These are phyloP conservation scores for Scyliorhinus canicula DNA, from an alignment of 2,797 vertebrate species.

Conservation along the genomic window DNA sequence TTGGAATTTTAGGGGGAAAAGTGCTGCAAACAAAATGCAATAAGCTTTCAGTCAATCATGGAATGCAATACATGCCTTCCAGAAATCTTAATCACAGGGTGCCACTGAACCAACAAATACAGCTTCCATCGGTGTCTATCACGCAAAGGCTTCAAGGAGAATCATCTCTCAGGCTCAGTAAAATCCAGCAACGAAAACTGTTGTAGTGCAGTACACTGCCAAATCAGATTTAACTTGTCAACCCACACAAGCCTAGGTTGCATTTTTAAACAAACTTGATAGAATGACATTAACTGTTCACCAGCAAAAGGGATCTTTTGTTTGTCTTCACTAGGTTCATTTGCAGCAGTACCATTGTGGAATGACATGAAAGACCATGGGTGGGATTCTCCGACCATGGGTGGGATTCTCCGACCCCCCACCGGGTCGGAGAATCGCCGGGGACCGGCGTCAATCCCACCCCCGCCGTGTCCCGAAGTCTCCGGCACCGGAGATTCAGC, in stretches of 20 bases:
- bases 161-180: background rate
- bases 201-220: background rate
- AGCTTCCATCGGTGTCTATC: background rate
- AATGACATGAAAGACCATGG: background rate
- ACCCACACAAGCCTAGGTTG: background rate
- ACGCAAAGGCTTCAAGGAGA: background rate
- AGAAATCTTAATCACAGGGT: constrained; percentile 1
- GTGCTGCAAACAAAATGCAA: background rate
- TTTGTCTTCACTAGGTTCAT: background rate
- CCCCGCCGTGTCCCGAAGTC: too few species aligned
- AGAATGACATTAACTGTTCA: background rate
- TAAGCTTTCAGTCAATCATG: background rate
- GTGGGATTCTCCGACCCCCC: too few species aligned
- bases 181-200: constrained; percentile 9
- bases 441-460: too few species aligned
- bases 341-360: background rate
- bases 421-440: too few species aligned
- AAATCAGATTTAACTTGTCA: constrained; percentile 16
- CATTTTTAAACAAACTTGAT: background rate
- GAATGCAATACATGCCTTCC: background rate
- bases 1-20: background rate
- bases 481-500: too few species aligned
- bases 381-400: too few species aligned
- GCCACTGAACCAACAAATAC: background rate
- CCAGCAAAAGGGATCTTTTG: background rate